Percentiles rank a stretch among this genome's conserved stretches.
phyloP scores from a whole-genome alignment of 2,797 vertebrate genomes.

The Bradypodion ventrale region DNA sequence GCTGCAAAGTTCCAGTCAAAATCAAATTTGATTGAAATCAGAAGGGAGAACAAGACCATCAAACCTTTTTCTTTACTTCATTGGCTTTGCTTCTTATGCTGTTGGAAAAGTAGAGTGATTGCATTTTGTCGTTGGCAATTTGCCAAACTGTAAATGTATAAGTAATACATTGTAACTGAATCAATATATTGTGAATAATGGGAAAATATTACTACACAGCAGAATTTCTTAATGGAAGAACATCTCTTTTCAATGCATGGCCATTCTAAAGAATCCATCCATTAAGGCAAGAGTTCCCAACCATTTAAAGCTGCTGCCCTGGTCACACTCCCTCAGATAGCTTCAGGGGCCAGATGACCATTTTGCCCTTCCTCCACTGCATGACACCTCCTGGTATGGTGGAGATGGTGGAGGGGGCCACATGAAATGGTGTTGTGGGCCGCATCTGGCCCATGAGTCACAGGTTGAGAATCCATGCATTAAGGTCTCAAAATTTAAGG shows the following conservation, averaged over 20 bases:
- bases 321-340: too few species aligned
- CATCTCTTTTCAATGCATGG: neutral
- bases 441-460: too few species aligned
- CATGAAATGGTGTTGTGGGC: too few species aligned
- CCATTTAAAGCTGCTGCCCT: too few species aligned
- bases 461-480: too few species aligned
- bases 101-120: neutral
- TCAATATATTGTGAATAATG: neutral
- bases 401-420: too few species aligned
- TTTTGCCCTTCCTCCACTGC: too few species aligned
- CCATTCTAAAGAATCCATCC: constrained; percentile 8
- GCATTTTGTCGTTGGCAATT: neutral
- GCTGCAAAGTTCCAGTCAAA: neutral
- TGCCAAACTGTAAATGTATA: neutral
- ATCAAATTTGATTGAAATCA: neutral
- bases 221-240: constrained; percentile 32
- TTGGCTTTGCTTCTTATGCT: neutral
- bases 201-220: neutral
- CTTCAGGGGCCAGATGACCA: too few species aligned
- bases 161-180: too few species aligned
- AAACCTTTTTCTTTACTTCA: neutral
- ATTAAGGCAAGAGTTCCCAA: constrained; percentile 14
- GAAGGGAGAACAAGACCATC: neutral
- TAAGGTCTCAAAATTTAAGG: neutral
- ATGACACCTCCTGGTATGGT: too few species aligned